Evolutionary conservation across 2,797 vertebrate species (phyloP), one percentile per base, ranked within the genome.

Genomic region (Agapornis canus): DNA sequence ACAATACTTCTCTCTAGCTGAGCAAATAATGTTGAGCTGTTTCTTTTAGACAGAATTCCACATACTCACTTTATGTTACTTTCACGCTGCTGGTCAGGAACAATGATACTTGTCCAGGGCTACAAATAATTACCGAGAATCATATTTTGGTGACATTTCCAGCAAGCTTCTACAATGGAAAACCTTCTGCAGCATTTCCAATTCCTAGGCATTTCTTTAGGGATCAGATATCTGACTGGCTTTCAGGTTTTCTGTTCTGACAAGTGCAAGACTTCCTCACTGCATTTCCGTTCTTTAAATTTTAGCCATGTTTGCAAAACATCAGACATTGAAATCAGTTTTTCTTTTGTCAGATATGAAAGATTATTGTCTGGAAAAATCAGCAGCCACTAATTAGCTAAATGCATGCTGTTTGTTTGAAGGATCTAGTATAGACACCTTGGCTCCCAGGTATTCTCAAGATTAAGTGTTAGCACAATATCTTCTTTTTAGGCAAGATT

Each of bases 1-100:
- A 94, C 89, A 97, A 94, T 92, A 45, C 42, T 77, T 39, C 69
- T 84, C 71, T 80, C 68, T 77, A 61, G 81, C 71, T 94, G 78
- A 87, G 52, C 78, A 95, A 95, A 95, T 85, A 91, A 64, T n/a
- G 84, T 71, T 0, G 21, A 87, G 86, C 84, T 92, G 52, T 90
- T 97, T 95, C 84, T 89, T 93, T 93, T 87, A 82, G 68, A 49
- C 75, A 95, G 92, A 95, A 96, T 96, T 96, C 93, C 93, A 93
- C 90, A 80, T 92, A 94, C 60, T 95, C 93, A 92, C 89, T 95
- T 93, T 57, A 64, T 71, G 90, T 96, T 95, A 94, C 76, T 95
- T 96, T 89, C 96, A 95, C 94, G 17, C 86, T 82, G 60, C 65
- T 94, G 94, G 42, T 92, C 90, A 95, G 4, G 49, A 93, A 97